Base-by-base conservation (phyloP, 2,797 vertebrate species). In the Poeciliopsis infans region DNA sequence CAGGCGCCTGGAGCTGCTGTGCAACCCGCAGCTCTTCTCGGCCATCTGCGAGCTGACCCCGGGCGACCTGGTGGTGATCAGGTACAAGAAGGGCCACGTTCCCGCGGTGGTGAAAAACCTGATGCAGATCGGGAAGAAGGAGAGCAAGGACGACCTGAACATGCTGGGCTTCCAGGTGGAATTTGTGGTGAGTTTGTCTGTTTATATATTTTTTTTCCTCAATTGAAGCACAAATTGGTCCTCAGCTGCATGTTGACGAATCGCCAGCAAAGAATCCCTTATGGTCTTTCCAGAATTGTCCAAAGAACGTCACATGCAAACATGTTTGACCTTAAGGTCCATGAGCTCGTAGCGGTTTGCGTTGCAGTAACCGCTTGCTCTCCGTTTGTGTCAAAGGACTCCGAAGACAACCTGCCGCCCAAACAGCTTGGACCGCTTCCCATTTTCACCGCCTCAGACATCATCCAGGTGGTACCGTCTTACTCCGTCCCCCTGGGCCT, bases 121-220 rank as follows among this genome's bases (percentile, higher is more conserved):
- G 76, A 94, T 96, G 90, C 92, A 92, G 33, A 88, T 95, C 2
- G 94, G 92, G 23, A 95, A 79, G 82, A 95, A 94, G 68, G 94
- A 95, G 57, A 82, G 66, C n/a, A 91, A 90, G 46, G 94, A 93
- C 0, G 93, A 95, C 72, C 90, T 96, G 75, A 90, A 89, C 68
- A 93, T 96, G 94, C 86, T 96, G 0, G 95, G 91, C 79, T 96
- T 96, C 64, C 94, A 96, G 78, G 93, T 97, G 88, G 93, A 96
- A 46, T 88, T 95, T 41, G 79, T 96, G 93, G 95, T 96, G 79
- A 78, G 95, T 90, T 0, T 4, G 73, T 71, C 31, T 31, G 59
- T 3, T 0, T 66, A 18, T 7, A 1, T 41, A 12, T 25, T 8
- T 53, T 1, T 5, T 45, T 10, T 0, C 5, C 23, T 7, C 18